Evolutionary conservation across 2,797 vertebrate genomes (phyloP).

Genomic region (Tadarida brasiliensis): DNA sequence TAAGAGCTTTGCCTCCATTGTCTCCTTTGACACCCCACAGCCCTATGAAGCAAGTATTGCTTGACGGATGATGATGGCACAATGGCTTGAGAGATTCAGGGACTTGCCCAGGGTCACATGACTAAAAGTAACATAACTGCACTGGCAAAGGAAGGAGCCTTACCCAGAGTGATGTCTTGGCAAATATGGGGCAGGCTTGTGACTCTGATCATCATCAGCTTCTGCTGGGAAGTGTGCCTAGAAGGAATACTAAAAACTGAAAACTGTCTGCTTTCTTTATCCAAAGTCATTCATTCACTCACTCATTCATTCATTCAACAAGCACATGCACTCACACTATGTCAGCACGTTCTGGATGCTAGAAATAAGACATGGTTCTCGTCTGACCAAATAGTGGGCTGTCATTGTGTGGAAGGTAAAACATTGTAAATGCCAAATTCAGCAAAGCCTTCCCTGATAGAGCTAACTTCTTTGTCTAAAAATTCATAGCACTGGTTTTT

Average conservation of each 20-base stretch:
- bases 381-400: background rate
- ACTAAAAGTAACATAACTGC: accelerated
- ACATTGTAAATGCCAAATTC: background rate
- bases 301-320: background rate
- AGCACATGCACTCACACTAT: background rate
- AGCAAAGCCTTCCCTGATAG: background rate
- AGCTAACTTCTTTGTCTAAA: conserved; percentile 12
- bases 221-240: background rate
- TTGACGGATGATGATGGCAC: background rate
- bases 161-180: background rate
- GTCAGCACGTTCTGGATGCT: background rate
- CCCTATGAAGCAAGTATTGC: background rate
- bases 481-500: conserved; percentile 8
- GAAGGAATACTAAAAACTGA: background rate
- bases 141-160: background rate
- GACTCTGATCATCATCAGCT: background rate
- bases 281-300: background rate
- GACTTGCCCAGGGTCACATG: background rate
- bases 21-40: background rate
- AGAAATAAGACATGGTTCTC: background rate
- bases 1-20: background rate
- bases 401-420: background rate
- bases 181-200: background rate
- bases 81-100: background rate
- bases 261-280: background rate